Evolutionary conservation across 2,113 vertebrate species (phyloP).

Genomic region (Raja brachyura): DNA sequence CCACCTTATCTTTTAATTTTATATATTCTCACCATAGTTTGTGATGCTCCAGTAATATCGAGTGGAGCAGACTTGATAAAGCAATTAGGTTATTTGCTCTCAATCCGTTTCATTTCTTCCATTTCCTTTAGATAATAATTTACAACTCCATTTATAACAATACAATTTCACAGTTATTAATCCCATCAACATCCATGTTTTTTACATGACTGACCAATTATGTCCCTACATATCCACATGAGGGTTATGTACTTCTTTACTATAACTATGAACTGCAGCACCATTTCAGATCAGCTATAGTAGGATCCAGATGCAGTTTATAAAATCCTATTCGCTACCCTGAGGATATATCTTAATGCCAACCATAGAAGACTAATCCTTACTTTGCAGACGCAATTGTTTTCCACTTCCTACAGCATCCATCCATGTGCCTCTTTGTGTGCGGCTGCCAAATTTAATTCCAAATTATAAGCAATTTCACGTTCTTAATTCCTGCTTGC

Average conservation of each 20-base stretch:
- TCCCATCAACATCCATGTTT: neutral
- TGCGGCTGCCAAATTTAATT: neutral
- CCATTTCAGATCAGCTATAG: neutral
- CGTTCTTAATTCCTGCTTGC: neutral
- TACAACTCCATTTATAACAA: no score
- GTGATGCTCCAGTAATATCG: no score
- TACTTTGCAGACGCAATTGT: neutral
- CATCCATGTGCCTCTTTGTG: neutral
- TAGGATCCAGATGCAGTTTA: neutral
- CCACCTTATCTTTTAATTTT: neutral
- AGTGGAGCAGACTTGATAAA: no score
- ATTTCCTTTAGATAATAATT: no score
- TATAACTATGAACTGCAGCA: no score
- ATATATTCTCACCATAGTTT: neutral
- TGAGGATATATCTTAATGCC: neutral
- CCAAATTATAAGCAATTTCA: conserved; percentile 2
- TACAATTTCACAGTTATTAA: neutral
- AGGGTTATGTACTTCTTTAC: neutral
- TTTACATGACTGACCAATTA: neutral
- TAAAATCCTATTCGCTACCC: neutral
- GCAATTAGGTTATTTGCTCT: no score
- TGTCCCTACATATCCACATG: neutral
- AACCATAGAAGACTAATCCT: neutral
- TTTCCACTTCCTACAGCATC: neutral
- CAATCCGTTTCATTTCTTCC: no score